phyloP scores from a whole-genome alignment of 1,140 invertebrate genomes.

The Eupristina koningsbergeri region DNA sequence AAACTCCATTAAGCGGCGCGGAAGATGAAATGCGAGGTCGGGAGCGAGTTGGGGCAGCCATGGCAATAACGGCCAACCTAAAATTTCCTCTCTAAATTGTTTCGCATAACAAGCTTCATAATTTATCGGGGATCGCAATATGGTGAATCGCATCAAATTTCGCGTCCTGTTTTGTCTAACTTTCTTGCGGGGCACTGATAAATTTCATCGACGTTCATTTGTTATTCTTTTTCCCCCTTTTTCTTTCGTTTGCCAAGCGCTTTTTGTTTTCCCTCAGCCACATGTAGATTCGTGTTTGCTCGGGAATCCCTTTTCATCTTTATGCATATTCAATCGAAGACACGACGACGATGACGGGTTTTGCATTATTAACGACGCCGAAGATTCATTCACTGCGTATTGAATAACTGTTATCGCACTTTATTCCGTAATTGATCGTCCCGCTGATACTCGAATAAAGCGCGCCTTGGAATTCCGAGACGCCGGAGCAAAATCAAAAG shows the following conservation, averaged over 20 bases:
- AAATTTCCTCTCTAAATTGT: slow-evolving; percentile 20
- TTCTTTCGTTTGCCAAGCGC: not conserved
- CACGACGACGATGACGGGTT: not conserved
- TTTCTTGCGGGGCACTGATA: not conserved
- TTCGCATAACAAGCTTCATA: slow-evolving; percentile 23
- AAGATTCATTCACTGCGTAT: not conserved
- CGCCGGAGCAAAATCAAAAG: no score
- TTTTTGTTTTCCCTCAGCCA: no score
- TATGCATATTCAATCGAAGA: not conserved
- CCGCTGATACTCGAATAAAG: no score
- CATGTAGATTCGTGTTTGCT: no score
- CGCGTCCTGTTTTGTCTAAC: slow-evolving; percentile 19
- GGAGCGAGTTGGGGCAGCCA: not conserved
- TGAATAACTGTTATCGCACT: slow-evolving; percentile 12
- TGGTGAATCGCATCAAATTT: slow-evolving; percentile 12
- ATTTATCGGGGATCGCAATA: slow-evolving; percentile 27
- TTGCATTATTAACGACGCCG: not conserved
- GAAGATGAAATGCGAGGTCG: slow-evolving; percentile 37
- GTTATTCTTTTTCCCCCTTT: not conserved
- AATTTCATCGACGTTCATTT: not conserved
- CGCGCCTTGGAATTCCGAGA: no score
- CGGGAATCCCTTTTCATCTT: not conserved
- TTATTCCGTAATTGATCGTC: no score
- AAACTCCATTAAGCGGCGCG: slow-evolving; percentile 51
- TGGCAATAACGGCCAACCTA: slow-evolving; percentile 29